Evolutionary conservation across 1,140 invertebrate genomes (phyloP), one percentile per base, ranked within the genome.

Genomic region (Drosophila ironensis): DNA sequence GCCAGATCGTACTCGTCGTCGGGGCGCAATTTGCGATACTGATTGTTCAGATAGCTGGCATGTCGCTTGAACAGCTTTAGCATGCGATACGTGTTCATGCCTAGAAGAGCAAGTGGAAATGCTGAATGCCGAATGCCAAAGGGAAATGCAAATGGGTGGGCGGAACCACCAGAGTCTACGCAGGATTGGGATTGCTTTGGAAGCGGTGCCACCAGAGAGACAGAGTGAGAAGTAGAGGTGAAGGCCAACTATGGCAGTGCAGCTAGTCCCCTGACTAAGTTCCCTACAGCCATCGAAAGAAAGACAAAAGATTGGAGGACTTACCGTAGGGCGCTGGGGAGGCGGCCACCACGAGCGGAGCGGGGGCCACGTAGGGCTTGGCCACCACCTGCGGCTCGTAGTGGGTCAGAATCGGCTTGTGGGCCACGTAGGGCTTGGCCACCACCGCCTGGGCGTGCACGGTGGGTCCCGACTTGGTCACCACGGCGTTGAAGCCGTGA

Each of bases 401-500:
- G 40, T 88, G 88, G 30, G 70, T 46, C 44, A 81, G 41, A 3
- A 84, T 56, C n/a, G 87, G 78, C 41, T 89, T 89, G 40, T 89
- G 88, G 8, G 77, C 72, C 35, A 78, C 69, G 48, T 87, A 69
- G 16, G 88, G 87, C 28, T 80, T 88, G 3, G 87, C 72, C 25
- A 90, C 87, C 48, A 90, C 45, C 0, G 88, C 64, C 51, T 88
- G 88, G 7, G 88, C 81, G 42, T 92, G 92, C 24, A 92, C 82
- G 44, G 90, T 91, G 35, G 93, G 91, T 2, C 90, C 92, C 6
- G 91, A 91, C 73, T 92, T 92, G 1, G 91, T 91, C 0, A 93
- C 92, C 1, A 92, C 91, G 2, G 92, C 92, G 61, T 93, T 92
- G 73, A 92, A 93, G 4, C 92, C 92, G 51, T 92, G 91, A 17